Base-by-base conservation (phyloP, 2,888 invertebrate genomes). In the Cantharis rufa region DNA sequence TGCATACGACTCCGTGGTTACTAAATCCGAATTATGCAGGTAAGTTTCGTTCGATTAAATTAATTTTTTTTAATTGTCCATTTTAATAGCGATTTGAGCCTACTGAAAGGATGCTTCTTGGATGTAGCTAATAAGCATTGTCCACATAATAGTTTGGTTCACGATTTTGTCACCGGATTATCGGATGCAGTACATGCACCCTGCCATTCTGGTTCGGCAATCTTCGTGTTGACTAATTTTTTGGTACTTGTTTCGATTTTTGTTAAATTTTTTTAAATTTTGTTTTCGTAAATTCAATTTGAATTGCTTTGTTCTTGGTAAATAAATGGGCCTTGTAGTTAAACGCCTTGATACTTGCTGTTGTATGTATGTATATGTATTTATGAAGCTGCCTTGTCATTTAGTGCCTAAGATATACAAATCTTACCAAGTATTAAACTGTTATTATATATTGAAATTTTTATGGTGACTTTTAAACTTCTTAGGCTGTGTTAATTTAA, bases 1-100 rank as follows among this genome's bases (percentile, higher is more conserved):
- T 27, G 0, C 69, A 3, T 27, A 28, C n/a, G 74, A 71, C 24
- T 24, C 27, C 9, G 74, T 74, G 13, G 74, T 77, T n/a, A 74
- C 77, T 3, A 71, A 77, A 69, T 16, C 18, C 11, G 77, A 77
- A 68, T 71, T 77, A 27, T 77, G 77, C 63, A 28, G 77, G 77
- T 77, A 71, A 68, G 48, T 28, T 13, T 4, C 10, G 2, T 21
- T 66, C 16, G 15, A 68, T 62, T 21, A 4, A 62, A 24, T 62
- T 24, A 21, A 15, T 16, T 16, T 24, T 13, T 68, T 15, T 32
- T 13, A 15, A 16, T 18, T 32, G 9, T n/a, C 1, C 28, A 70
- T 28, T 27, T 27, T 74, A 64, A 5, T 62, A 77, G 77, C 9
- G 74, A 77, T 28, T 27, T 77, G n/a, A 74, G 74, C 27, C 13